Conservation (phyloP, 2,888 invertebrate species). For the Falcaria lacertinaria region DNA sequence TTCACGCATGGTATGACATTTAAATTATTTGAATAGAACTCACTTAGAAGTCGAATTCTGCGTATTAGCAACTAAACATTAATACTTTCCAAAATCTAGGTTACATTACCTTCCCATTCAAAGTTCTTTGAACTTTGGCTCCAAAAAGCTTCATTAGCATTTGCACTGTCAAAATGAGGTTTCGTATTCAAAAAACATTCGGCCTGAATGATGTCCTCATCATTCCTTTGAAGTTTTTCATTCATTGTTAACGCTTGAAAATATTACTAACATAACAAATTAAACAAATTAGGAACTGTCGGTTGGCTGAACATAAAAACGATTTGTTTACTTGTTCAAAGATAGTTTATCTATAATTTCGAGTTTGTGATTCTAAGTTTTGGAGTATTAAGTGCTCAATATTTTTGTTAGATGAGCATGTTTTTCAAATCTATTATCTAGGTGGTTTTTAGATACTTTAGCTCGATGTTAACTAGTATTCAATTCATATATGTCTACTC, state of each 20-base stretch:
- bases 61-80: slow-evolving; percentile 19
- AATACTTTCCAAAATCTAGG: slow-evolving; percentile 11
- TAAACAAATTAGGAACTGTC: background rate
- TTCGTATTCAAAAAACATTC: slow-evolving; percentile 1
- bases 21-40: slow-evolving; percentile 41
- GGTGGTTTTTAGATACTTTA: too few relatives aligned
- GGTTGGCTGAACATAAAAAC: too few relatives aligned
- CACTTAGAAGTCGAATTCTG: slow-evolving; percentile 22
- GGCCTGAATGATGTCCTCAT: background rate
- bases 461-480: too few relatives aligned
- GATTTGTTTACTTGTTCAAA: too few relatives aligned
- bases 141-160: slow-evolving; percentile 5
- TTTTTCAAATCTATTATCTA: too few relatives aligned
- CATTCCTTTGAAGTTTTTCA: background rate
- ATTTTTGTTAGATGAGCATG: too few relatives aligned
- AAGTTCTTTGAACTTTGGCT: slow-evolving; percentile 32
- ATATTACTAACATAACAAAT: background rate
- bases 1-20: slow-evolving; percentile 29
- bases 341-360: too few relatives aligned
- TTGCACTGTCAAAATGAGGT: slow-evolving; percentile 1
- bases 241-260: background rate
- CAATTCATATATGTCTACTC: too few relatives aligned
- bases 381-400: too few relatives aligned
- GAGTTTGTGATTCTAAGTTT: too few relatives aligned
- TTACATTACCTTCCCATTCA: slow-evolving; percentile 22